Base-by-base conservation (phyloP, 2,888 invertebrate genomes). In the Schizotus pectinicornis region DNA sequence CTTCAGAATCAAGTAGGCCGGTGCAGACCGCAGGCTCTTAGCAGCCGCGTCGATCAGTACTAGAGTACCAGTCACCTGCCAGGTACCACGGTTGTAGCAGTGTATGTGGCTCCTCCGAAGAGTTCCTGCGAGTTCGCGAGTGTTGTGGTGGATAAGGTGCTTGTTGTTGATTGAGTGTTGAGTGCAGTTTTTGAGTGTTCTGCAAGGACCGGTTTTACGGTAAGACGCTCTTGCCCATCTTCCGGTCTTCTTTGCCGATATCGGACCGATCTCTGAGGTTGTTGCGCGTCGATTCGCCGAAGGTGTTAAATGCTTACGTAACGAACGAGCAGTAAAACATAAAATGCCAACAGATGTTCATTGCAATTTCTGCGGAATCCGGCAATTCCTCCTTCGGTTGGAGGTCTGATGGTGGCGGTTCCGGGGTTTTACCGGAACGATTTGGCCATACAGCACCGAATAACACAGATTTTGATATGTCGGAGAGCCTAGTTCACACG, bases 1-100 rank as follows among this genome's bases (percentile, higher is more conserved):
- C 71, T 71, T 69, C 67, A 65, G 31, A 57, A 68, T 69, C 70
- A 73, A 72, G 72, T 72, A 71, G 73, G 71, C 69, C 70, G 72
- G 64, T 67, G 67, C 67, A 67, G 68, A 70, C 67, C 67, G 70
- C 65, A 66, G 65, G 69, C 64, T 68, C 68, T 43, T 59, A 57
- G 65, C 65, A 68, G 66, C 68, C 67, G 65, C 71, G 69, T 73
- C 45, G 45, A 32, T 45, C 45, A 45, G 45, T 45, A 45, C 34
- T 45, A 45, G 45, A 45, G 32, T 33, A 33, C 45, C 45, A 45
- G 45, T 45, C 45, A 45, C 45, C 45, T 45, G 45, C 34, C 34
- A 45, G 33, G 33, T 33, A 45, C 14, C 45, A 33, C 45, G 34
- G 34, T 34, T n/a, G 45, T 33, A 33, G 32, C 45, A 8, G 32